Percentiles rank a stretch among this genome's conserved stretches.
Conservation (phyloP, 2,113 vertebrate species). For the Eolophus roseicapilla region DNA sequence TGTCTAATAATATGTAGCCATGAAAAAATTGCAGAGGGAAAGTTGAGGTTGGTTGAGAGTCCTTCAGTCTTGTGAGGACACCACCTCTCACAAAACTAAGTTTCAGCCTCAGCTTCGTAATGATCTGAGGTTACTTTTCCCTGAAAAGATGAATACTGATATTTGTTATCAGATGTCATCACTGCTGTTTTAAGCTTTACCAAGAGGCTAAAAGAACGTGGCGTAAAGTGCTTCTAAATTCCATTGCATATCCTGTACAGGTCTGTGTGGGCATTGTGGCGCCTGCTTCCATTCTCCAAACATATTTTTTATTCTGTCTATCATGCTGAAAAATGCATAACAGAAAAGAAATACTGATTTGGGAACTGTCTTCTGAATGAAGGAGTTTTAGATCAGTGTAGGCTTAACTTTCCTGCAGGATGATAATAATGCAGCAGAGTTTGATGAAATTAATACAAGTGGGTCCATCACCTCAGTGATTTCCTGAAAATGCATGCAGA, state of each 20-base stretch:
- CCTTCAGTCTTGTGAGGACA: background rate
- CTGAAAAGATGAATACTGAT: background rate
- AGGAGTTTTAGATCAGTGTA: constrained; percentile 25
- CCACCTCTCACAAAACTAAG: background rate
- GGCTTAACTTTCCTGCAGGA: constrained; percentile 42
- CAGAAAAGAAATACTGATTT: constrained; percentile 44
- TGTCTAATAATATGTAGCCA: background rate
- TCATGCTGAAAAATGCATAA: constrained; percentile 39
- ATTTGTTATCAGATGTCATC: background rate
- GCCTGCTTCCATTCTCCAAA: constrained; percentile 16
- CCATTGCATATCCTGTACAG: background rate
- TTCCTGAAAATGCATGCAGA: constrained; percentile 38
- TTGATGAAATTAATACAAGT: constrained; percentile 51
- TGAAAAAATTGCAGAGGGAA: background rate
- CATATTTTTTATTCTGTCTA: constrained; percentile 13
- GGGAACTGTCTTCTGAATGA: constrained; percentile 26
- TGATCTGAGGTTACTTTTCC: background rate
- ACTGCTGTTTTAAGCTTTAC: background rate
- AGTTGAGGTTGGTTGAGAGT: background rate
- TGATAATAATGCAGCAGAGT: constrained; percentile 21
- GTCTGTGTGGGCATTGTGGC: background rate
- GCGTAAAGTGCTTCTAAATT: constrained; percentile 22
- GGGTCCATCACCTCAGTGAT: constrained; percentile 19
- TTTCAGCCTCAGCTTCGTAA: background rate
- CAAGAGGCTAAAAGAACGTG: background rate